phyloP scores from a whole-genome alignment of 2,888 invertebrate genomes.

The Ceramica pisi region DNA sequence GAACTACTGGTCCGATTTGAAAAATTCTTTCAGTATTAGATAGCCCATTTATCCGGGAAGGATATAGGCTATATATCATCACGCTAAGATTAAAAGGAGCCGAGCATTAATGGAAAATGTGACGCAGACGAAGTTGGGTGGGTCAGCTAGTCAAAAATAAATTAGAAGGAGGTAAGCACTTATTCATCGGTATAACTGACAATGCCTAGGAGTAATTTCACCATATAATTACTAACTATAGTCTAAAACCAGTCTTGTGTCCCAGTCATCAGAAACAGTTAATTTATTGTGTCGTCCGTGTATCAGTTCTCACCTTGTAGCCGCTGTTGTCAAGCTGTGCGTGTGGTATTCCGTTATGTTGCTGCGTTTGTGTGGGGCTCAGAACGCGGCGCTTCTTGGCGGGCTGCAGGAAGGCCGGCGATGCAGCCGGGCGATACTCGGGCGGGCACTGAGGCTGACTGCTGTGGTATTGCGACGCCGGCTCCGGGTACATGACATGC shows the following conservation, averaged over 20 bases:
- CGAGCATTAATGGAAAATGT: too few relatives aligned
- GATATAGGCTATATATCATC: too few relatives aligned
- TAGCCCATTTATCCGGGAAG: too few relatives aligned
- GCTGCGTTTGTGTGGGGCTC: constrained; percentile 77
- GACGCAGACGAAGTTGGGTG: too few relatives aligned
- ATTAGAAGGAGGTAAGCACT: neutral
- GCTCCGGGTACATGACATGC: constrained; percentile 96
- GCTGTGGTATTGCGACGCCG: constrained; percentile 87
- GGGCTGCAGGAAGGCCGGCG: constrained; percentile 85
- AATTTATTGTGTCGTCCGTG: constrained; percentile 22
- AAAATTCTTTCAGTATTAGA: too few relatives aligned
- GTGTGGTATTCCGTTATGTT: constrained; percentile 70
- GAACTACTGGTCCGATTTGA: too few relatives aligned
- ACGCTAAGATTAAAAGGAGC: too few relatives aligned
- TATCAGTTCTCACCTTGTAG: constrained; percentile 80
- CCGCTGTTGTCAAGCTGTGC: constrained; percentile 78
- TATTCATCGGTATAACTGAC: neutral
- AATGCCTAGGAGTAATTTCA: constrained; percentile 4
- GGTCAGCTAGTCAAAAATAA: too few relatives aligned
- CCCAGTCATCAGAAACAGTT: constrained; percentile 35
- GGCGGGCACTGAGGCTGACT: constrained; percentile 85
- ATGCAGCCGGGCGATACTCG: constrained; percentile 82
- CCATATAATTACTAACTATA: constrained; percentile 13
- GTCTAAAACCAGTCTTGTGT: neutral
- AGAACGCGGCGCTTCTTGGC: constrained; percentile 86